Conservation (phyloP, 2,797 vertebrate species). For the Sebastes oblongus region DNA sequence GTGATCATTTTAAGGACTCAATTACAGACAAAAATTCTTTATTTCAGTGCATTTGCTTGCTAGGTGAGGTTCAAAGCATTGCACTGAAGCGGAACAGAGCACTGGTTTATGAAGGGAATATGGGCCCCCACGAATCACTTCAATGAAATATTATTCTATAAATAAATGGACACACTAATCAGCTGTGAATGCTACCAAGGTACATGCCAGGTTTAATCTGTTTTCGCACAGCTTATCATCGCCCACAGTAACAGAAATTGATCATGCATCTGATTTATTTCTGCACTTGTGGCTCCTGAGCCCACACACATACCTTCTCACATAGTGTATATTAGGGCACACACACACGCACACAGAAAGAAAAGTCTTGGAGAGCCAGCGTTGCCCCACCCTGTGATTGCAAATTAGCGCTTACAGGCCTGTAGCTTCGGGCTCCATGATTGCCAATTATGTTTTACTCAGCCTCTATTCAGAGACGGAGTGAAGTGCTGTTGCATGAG, state of each 20-base stretch:
- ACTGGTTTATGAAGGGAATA: background rate
- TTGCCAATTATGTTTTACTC: constrained; percentile 74
- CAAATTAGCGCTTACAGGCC: constrained; percentile 61
- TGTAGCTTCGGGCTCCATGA: constrained; percentile 54
- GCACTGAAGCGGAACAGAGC: background rate
- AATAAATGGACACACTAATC: constrained; percentile 51
- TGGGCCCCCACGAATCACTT: background rate
- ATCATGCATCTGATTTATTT: constrained; percentile 44
- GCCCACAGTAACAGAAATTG: constrained; percentile 38
- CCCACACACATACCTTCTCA: background rate
- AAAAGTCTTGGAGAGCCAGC: constrained; percentile 5
- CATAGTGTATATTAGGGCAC: background rate
- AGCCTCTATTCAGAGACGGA: constrained; percentile 45
- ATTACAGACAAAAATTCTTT: background rate
- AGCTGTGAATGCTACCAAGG: constrained; percentile 24
- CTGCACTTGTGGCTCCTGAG: constrained; percentile 22
- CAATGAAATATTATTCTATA: constrained; percentile 9
- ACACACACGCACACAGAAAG: background rate
- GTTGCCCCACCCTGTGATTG: constrained; percentile 57
- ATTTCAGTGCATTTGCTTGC: background rate
- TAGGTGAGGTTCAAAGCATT: background rate
- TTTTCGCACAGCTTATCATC: constrained; percentile 19
- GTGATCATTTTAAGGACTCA: background rate
- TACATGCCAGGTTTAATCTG: constrained; percentile 50
- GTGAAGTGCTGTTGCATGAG: constrained; percentile 43